Conservation (phyloP, 2,888 invertebrate species). For the Sminthurinus aureus region DNA sequence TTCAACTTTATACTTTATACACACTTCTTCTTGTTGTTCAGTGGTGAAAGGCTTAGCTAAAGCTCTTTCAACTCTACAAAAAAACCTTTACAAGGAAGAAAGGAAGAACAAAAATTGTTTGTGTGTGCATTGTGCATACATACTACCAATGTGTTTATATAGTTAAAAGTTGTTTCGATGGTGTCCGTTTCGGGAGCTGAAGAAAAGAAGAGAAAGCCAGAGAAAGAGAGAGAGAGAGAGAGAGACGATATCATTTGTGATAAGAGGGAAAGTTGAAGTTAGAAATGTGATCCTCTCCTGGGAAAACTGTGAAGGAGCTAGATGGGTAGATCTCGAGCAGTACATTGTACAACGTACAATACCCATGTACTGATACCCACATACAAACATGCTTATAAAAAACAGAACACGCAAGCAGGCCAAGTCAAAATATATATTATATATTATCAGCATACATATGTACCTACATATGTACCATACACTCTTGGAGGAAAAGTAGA, state of each 20-base stretch:
- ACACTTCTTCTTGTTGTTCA: too few species aligned
- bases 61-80: too few species aligned
- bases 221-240: neutral
- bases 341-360: neutral
- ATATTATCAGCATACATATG: neutral
- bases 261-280: constrained; percentile 24
- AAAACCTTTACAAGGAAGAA: neutral
- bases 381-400: neutral
- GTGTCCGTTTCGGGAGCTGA: neutral
- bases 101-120: neutral
- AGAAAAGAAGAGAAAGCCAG: neutral
- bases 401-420: neutral
- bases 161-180: neutral
- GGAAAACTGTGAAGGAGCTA: constrained; percentile 30
- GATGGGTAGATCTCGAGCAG: neutral
- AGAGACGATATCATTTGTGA: constrained; percentile 30
- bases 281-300: constrained; percentile 34
- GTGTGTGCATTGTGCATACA: neutral
- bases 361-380: neutral
- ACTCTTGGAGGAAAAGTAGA: neutral
- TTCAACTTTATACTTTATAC: too few species aligned
- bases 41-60: too few species aligned
- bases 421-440: neutral
- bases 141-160: too few species aligned
- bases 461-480: neutral